A percentile compares a stretch with the other conserved stretches of the same genome.
Evolutionary conservation across 2,888 invertebrate genomes (phyloP).

Genomic region (Dryococelus australis): DNA sequence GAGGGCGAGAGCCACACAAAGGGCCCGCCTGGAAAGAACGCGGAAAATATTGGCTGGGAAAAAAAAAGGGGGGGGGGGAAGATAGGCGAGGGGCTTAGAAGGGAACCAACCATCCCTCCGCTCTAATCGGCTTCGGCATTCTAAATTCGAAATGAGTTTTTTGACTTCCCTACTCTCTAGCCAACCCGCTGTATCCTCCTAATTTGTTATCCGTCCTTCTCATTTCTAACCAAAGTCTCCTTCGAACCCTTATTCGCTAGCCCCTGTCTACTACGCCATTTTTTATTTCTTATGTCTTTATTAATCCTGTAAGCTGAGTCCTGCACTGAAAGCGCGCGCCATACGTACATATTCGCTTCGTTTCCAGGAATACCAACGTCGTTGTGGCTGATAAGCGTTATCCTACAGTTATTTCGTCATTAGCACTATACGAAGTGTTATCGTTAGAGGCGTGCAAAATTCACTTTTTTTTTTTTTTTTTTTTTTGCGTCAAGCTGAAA

Average conservation of each 20-base stretch:
- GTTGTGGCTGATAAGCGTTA: too few relatives aligned
- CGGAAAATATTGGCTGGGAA: too few relatives aligned
- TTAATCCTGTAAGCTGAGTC: slow-evolving; percentile 11
- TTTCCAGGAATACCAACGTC: too few relatives aligned
- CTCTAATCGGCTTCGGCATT: slow-evolving; percentile 40
- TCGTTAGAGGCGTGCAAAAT: too few relatives aligned
- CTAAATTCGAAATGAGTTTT: slow-evolving; percentile 41
- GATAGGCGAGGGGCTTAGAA: not conserved
- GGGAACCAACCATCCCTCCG: not conserved
- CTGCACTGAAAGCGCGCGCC: not conserved
- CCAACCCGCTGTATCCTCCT: not conserved
- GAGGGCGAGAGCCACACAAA: slow-evolving; percentile 2
- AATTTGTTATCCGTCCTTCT: not conserved
- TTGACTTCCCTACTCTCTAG: slow-evolving; percentile 23
- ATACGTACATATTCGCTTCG: too few relatives aligned
- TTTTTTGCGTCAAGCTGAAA: too few relatives aligned
- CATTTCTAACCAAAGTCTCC: not conserved
- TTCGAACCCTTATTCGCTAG: not conserved
- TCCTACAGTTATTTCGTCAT: too few relatives aligned
- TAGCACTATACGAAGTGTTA: too few relatives aligned
- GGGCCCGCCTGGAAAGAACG: not conserved
- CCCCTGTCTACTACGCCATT: not conserved
- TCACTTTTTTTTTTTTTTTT: too few relatives aligned
- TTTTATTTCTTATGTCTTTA: slow-evolving; percentile 4
- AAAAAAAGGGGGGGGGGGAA: too few relatives aligned